Base-by-base conservation (phyloP, 2,888 invertebrate genomes). In the Drosophila setosimentum region DNA sequence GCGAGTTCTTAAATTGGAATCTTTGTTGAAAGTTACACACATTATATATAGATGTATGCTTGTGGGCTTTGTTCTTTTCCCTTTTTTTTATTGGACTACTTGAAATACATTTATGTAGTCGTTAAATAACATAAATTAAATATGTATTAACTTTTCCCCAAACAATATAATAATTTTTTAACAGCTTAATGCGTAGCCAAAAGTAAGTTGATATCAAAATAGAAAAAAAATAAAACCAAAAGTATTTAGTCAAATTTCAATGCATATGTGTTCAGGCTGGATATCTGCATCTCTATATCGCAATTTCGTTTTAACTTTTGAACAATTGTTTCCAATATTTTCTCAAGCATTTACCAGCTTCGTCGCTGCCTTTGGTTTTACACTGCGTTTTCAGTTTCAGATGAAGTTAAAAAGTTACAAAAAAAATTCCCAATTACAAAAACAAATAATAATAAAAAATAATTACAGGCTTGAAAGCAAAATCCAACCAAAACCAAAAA, bases 351-450 rank as follows among this genome's bases (percentile, higher is more conserved):
- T 60, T 62, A 42, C 37, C 37, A 50, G 58, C 63, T 68, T 69
- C 30, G 61, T 18, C 63, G 68, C 75, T 85, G 83, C 21, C 21
- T 8, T 21, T 49, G 24, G 6, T 24, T 16, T 82, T 81, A 83
- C 72, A 77, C 30, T 63, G 54, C 66, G 40, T 49, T 59, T 50
- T 61, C 63, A 51, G 24, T 55, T 82, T 66, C 65, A 53, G 62
- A 61, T 49, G 40, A 42, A 68, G 48, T 45, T 24, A 16, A 45
- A 45, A 45, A 45, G 16, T 16, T 8, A 57, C 45, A 50, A 54
- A 29, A 32, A 42, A 53, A n/a, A 53, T 24, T 45, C 45, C 45
- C 48, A 61, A 57, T 60, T 42, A 55, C 37, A 64, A 68, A 68
- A 49, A 40, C 21, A 69, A 62, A 66, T 54, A 65, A 33, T 60